A percentile compares a stretch with the other conserved stretches of the same genome.
Evolutionary conservation across 2,797 vertebrate species (phyloP).

Genomic region (Columba guinea): DNA sequence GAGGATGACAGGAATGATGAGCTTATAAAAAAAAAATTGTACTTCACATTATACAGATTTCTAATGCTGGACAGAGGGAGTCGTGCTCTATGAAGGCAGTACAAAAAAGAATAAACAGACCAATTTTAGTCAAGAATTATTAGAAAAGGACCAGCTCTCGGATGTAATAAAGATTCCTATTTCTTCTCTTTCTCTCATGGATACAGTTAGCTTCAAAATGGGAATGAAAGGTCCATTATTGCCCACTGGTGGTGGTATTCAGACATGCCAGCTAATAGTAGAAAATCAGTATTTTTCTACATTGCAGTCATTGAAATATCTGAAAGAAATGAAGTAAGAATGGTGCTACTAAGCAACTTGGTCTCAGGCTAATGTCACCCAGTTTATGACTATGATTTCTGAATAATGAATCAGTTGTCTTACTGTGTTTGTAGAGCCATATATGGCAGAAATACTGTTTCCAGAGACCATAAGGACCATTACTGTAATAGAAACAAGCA

Average conservation of each 20-base stretch:
- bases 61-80: neutral
- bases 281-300: neutral
- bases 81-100: neutral
- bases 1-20: neutral
- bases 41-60: neutral
- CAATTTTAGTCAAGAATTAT: neutral
- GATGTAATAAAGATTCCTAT: neutral
- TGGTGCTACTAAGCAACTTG: neutral
- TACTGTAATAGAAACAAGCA: neutral
- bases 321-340: neutral
- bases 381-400: neutral
- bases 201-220: neutral
- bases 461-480: neutral
- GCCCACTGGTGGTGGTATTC: conserved; percentile 42
- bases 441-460: neutral
- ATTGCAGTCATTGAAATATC: neutral
- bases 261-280: neutral
- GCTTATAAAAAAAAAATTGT: neutral
- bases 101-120: neutral
- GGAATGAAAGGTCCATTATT: conserved; percentile 18
- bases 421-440: neutral
- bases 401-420: neutral
- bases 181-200: neutral
- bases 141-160: neutral
- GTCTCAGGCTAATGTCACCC: neutral